A percentile compares a stretch with the other conserved stretches of the same genome.
Evolutionary conservation across 2,888 invertebrate genomes (phyloP).

Genomic region (Alitta virens): DNA sequence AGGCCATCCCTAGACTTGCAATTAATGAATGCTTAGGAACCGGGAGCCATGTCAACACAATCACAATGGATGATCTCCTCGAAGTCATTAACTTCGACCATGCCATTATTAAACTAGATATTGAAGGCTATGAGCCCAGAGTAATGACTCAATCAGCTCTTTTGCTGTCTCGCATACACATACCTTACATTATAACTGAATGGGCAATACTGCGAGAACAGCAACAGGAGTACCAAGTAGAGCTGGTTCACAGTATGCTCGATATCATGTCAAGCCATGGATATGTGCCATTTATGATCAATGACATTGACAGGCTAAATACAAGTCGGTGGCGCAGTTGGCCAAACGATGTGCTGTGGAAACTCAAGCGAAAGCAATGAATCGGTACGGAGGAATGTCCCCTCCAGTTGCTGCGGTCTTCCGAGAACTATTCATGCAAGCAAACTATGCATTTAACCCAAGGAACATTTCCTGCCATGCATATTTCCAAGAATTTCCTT

Average conservation of each 20-base stretch:
- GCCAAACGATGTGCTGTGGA: constrained; percentile 16
- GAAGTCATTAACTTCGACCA: constrained; percentile 11
- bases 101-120: constrained; percentile 18
- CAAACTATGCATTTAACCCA: no score
- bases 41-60: constrained; percentile 8
- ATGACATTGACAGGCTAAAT: background rate
- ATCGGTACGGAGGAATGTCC: background rate
- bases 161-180: constrained; percentile 13
- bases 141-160: constrained; percentile 8
- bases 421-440: no score
- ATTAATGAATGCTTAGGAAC: constrained; percentile 1
- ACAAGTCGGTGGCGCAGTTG: constrained; percentile 3
- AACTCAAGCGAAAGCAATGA: background rate
- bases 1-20: background rate
- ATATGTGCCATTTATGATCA: constrained; percentile 2
- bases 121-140: constrained; percentile 16
- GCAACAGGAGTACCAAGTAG: constrained; percentile 5
- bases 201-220: constrained; percentile 10
- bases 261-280: constrained; percentile 10
- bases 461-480: no score
- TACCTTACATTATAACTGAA: constrained; percentile 16
- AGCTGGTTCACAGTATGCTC: constrained; percentile 7
- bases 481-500: no score
- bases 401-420: no score
- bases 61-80: constrained; percentile 15